phyloP scores from a whole-genome alignment of 2,888 invertebrate species.

The Mylabris sibirica region DNA sequence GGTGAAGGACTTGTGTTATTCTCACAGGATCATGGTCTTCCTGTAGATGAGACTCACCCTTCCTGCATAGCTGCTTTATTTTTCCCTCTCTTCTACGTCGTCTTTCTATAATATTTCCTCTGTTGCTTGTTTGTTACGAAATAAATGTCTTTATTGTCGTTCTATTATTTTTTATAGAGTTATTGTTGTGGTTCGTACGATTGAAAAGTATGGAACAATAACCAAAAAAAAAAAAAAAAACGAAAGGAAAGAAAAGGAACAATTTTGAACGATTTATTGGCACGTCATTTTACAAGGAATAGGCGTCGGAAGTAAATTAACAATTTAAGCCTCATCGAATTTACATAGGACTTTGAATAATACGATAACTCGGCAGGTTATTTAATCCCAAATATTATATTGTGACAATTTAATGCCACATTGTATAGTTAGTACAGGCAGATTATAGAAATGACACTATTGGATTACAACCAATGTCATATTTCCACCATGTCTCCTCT shows the following conservation, averaged over 20 bases:
- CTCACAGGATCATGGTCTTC: constrained; percentile 37
- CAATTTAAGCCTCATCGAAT: constrained; percentile 16
- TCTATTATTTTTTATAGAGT: neutral
- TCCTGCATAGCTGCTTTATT: neutral
- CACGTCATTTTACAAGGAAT: neutral
- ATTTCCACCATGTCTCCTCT: neutral
- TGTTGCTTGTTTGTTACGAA: neutral
- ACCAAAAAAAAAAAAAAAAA: too few relatives aligned
- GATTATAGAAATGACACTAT: constrained; percentile 43
- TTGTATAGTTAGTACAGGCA: constrained; percentile 38
- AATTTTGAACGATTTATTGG: too few relatives aligned
- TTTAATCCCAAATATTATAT: constrained; percentile 39
- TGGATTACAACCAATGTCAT: constrained; percentile 38
- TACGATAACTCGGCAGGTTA: constrained; percentile 34
- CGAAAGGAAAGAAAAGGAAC: too few relatives aligned
- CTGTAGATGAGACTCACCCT: constrained; percentile 1
- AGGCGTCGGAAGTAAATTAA: constrained; percentile 11
- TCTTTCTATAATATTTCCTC: neutral
- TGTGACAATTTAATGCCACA: constrained; percentile 43
- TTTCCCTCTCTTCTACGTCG: neutral
- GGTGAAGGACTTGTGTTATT: constrained; percentile 51
- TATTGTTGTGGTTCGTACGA: neutral
- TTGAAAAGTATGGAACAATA: too few relatives aligned
- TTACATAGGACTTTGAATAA: constrained; percentile 27
- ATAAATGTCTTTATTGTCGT: constrained; percentile 8